Conservation (phyloP, 1,140 invertebrate species). For the Mercenaria mercenaria region DNA sequence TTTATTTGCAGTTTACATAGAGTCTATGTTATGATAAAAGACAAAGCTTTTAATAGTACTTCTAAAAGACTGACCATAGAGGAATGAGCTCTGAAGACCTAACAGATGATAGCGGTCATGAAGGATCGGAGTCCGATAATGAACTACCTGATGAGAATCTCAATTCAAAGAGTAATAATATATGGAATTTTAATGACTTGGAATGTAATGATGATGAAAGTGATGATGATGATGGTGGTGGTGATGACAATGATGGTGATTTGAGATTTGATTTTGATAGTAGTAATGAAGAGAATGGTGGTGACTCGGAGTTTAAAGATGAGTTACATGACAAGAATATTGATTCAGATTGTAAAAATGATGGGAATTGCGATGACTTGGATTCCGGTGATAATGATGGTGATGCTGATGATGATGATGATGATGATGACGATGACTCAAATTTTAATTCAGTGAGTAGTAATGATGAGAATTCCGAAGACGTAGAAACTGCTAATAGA, state of each 20-base stretch:
- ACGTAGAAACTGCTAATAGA: neutral
- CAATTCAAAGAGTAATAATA: neutral
- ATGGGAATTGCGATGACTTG: neutral
- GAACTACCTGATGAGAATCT: too few species aligned
- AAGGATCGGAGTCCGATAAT: too few species aligned
- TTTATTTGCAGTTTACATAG: too few species aligned
- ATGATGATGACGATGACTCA: neutral
- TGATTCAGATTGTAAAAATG: neutral
- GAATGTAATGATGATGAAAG: neutral
- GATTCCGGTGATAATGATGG: neutral
- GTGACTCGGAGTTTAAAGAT: neutral
- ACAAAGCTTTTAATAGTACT: too few species aligned
- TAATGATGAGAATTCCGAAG: neutral
- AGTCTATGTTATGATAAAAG: too few species aligned
- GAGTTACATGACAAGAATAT: neutral
- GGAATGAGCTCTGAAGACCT: too few species aligned
- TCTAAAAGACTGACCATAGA: too few species aligned
- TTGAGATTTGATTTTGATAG: neutral
- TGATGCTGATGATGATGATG: too few species aligned
- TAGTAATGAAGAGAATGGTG: neutral
- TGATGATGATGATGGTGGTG: neutral
- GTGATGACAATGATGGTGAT: neutral
- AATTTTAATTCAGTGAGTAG: neutral
- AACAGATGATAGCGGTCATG: too few species aligned
- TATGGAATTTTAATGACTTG: neutral